Evolutionary conservation across 2,888 invertebrate species (phyloP), one percentile per base, ranked within the genome.

Genomic region (Euproctis similis): DNA sequence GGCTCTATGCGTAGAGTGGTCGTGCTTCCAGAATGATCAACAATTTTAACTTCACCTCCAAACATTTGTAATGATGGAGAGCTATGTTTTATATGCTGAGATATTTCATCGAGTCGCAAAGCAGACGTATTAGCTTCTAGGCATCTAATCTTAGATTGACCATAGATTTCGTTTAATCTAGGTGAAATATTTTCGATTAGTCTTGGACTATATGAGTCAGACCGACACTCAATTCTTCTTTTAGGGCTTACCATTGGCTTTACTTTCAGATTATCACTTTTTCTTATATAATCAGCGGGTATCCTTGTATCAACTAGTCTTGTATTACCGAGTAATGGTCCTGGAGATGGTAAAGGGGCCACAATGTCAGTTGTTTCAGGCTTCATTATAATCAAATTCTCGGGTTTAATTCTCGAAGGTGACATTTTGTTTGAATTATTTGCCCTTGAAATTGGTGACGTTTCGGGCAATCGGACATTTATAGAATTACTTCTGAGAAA

Each of bases 291-390:
- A 33, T 88, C 89, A 19, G 65, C 48, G 17, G 77, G 58, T 18
- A 59, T 44, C 51, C 81, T 73, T 7, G 87, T 74, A 44, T 94
- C 94, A 8, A 95, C 91, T 18, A 95, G 77, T 26, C 93, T 87
- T 1, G 94, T 94, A 56, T 92, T 93, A 3, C 94, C 94, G 12
- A 94, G 80, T 39, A 93, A 77, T 0, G 94, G 94, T 0, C 94
- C 94, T 0, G 94, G 94, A 2, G 94, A 94, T 22, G 92, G 92
- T 24, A 93, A 70, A 1, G 93, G 92, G 22, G 89, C 84, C 36
- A 86, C 82, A 22, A 87, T 68, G 45, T 87, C 86, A 40, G 41
- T 81, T 21, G 63, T 51, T 45, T 85, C 85, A 22, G 74, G 67
- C 58, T 84, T 86, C 32, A 74, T 52, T 31, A 88, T 75, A 9